phyloP scores from a whole-genome alignment of 2,113 vertebrate species.

The Oostethus manadensis region DNA sequence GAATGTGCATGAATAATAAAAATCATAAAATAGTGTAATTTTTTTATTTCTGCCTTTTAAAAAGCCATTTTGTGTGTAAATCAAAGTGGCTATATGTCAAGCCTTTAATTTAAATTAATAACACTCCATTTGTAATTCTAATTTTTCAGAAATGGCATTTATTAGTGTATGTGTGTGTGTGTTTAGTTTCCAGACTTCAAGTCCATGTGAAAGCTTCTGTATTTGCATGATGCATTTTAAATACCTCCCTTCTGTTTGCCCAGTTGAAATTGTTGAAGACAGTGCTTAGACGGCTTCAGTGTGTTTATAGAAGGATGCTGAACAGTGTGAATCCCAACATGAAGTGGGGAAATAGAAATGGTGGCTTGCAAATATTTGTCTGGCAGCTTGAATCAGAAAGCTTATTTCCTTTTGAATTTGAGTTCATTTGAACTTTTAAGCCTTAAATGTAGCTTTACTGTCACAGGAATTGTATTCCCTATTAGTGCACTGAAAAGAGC shows the following conservation, averaged over 20 bases:
- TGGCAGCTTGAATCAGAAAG: slow-evolving; percentile 16
- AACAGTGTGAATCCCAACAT: slow-evolving; percentile 7
- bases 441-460: background rate
- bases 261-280: background rate
- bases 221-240: background rate
- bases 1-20: no score
- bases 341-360: slow-evolving; percentile 13
- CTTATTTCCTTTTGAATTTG: slow-evolving; percentile 1
- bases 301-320: background rate
- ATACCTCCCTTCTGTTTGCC: slow-evolving; percentile 1
- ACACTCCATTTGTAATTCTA: no score
- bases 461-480: background rate
- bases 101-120: no score
- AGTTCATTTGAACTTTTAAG: slow-evolving; percentile 16
- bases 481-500: no score
- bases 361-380: slow-evolving; percentile 25
- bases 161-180: no score
- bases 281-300: background rate
- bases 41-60: no score
- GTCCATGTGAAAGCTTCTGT: background rate
- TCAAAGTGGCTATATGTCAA: no score
- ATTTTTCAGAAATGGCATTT: no score
- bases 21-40: no score
- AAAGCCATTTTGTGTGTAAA: no score
- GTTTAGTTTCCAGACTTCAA: background rate